A percentile compares a stretch with the other conserved stretches of the same genome.
Evolutionary conservation across 2,113 vertebrate species (phyloP).

Genomic region (Lagopus leucura): DNA sequence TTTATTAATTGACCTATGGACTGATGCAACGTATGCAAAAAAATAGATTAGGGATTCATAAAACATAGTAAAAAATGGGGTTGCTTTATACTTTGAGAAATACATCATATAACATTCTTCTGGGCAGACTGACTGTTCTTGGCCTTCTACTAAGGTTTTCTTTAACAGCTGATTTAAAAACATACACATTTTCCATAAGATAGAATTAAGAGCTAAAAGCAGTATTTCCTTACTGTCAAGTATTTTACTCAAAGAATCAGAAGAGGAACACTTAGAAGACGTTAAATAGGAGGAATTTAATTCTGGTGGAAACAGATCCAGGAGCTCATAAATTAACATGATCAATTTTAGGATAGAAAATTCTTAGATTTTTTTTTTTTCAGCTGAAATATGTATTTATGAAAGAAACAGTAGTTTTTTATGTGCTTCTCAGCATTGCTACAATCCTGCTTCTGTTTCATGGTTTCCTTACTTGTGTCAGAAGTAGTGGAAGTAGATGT

Average conservation of each 20-base stretch:
- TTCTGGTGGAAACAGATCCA: background rate
- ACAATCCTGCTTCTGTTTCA: background rate
- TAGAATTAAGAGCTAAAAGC: background rate
- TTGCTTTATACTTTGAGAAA: background rate
- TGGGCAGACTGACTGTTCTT: background rate
- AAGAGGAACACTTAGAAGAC: background rate
- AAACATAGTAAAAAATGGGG: background rate
- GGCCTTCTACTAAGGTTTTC: background rate
- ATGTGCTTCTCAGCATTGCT: background rate
- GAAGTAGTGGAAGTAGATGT: rapidly evolving
- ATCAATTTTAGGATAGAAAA: background rate
- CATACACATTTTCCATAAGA: background rate
- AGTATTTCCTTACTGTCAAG: background rate
- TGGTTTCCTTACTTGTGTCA: background rate
- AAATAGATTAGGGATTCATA: background rate
- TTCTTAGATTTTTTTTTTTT: background rate
- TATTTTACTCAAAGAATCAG: background rate
- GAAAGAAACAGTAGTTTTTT: background rate
- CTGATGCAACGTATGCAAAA: background rate
- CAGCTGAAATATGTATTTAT: background rate
- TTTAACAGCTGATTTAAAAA: background rate
- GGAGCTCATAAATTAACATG: background rate
- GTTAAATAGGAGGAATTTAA: background rate
- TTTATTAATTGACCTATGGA: background rate
- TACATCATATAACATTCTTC: background rate